Evolutionary conservation across 2,797 vertebrate species (phyloP).

Genomic region (Lindbergichthys nudifrons): DNA sequence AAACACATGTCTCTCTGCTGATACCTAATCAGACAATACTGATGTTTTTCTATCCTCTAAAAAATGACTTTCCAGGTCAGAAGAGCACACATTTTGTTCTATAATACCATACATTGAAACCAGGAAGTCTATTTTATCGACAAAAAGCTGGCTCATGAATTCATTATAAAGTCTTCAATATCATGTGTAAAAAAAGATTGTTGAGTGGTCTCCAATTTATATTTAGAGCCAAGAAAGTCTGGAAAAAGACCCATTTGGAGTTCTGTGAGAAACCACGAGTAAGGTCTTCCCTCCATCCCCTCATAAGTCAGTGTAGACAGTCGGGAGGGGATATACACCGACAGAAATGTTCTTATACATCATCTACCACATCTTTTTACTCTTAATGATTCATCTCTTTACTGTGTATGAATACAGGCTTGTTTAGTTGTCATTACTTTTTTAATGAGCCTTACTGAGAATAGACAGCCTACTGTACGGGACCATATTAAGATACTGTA

Average conservation of each 20-base stretch:
- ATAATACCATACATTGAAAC: neutral
- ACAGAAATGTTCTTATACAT: constrained; percentile 6
- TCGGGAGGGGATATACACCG: neutral
- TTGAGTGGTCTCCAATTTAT: neutral
- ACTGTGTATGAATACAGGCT: neutral
- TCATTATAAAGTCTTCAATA: neutral
- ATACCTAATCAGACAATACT: constrained; percentile 1
- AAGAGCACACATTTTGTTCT: neutral
- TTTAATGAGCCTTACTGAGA: neutral
- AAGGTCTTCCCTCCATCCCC: constrained; percentile 41
- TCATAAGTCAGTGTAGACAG: constrained; percentile 31
- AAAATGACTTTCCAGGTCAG: neutral
- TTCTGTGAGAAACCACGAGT: constrained; percentile 9
- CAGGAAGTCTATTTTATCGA: too few species aligned
- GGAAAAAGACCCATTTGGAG: neutral
- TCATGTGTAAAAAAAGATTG: neutral
- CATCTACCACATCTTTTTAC: constrained; percentile 5
- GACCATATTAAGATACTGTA: too few species aligned
- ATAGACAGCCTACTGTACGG: neutral
- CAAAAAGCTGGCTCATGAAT: neutral
- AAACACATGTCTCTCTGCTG: neutral
- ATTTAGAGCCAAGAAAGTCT: neutral
- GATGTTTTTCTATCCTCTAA: neutral
- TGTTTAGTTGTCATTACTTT: neutral
- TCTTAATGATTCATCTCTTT: constrained; percentile 21